Percentiles rank a stretch among this genome's conserved stretches.
These are phyloP conservation scores for Aselliscus stoliczkanus DNA, from an alignment of 2,797 vertebrate species.

Conservation along the genomic window DNA sequence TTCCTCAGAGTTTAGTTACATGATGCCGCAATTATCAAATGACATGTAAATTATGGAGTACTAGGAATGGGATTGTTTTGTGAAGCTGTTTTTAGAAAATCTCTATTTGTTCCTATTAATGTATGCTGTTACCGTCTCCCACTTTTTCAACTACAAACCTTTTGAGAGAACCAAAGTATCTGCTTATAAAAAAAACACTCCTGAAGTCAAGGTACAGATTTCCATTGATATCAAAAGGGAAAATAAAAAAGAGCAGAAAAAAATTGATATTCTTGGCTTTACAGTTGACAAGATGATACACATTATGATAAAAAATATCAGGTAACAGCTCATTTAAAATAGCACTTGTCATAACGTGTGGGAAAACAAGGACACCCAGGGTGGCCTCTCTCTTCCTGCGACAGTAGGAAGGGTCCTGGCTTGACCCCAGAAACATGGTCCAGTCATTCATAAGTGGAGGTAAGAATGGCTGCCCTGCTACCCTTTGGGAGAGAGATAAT, in stretches of 20 bases:
- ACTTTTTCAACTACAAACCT: background rate
- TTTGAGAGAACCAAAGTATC: background rate
- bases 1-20: background rate
- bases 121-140: background rate
- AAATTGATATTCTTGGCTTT: background rate
- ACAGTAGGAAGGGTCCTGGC: background rate
- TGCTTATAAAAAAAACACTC: background rate
- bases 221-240: background rate
- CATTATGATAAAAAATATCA: background rate
- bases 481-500: background rate
- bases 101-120: background rate
- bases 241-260: background rate
- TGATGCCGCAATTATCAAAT: fast-evolving
- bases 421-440: no score
- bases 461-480: background rate
- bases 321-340: background rate
- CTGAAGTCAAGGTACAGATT: background rate
- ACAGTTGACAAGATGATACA: background rate
- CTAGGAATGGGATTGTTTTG: background rate
- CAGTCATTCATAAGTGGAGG: background rate
- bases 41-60: background rate
- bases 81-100: background rate
- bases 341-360: background rate
- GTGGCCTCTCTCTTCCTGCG: background rate
- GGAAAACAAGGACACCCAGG: background rate